Percentiles rank a stretch among this genome's conserved stretches.
Conservation (phyloP, 37 sponge, comb jelly and placozoan genomes). For the Geodia barretti region DNA sequence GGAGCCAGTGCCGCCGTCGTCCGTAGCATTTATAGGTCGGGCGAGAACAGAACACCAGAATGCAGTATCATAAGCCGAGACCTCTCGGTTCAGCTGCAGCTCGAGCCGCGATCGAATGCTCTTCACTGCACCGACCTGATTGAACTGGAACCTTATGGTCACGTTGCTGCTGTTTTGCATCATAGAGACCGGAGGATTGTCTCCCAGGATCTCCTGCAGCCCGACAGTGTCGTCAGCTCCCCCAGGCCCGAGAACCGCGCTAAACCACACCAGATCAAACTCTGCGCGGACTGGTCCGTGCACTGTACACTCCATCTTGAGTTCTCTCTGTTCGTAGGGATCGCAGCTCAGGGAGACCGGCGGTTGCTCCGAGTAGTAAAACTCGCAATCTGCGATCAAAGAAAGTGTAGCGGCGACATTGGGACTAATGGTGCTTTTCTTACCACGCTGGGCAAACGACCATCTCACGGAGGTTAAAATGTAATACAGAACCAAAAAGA, state of each 20-base stretch:
- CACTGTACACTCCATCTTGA: conserved; percentile 26
- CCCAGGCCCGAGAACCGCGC: neutral
- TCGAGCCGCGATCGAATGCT: neutral
- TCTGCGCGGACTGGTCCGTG: neutral
- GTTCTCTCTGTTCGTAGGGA: conserved; percentile 18
- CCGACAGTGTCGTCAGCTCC: neutral
- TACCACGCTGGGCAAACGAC: no score
- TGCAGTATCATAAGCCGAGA: neutral
- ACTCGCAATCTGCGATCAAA: conserved; percentile 9
- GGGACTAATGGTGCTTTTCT: no score
- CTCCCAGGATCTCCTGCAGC: neutral
- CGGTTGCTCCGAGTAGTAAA: conserved; percentile 30
- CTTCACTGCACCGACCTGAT: neutral
- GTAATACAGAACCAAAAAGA: no score
- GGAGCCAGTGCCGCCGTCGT: conserved; percentile 15
- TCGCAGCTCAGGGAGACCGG: conserved; percentile 18
- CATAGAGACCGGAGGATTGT: neutral
- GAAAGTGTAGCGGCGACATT: no score
- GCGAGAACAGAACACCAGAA: neutral
- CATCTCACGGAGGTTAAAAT: no score
- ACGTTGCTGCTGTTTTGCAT: neutral
- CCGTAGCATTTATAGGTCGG: neutral
- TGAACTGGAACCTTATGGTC: neutral
- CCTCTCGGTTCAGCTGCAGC: neutral
- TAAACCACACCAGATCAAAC: conserved; percentile 18